Base-by-base conservation (phyloP, 2,113 vertebrate genomes). In the Dicentrarchus labrax region DNA sequence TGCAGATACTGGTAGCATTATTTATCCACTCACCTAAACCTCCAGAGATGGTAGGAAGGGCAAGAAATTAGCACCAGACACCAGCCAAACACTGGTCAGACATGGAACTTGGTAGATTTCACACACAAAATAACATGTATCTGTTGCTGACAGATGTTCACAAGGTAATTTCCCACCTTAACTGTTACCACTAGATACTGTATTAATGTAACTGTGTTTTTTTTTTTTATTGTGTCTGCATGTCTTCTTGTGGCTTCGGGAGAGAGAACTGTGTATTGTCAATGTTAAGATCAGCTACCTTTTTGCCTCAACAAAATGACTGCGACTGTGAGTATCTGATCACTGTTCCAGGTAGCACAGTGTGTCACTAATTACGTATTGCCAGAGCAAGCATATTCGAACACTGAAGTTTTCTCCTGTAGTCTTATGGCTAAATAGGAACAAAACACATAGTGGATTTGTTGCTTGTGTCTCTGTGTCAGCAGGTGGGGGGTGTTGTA, bases 301-400 rank as follows among this genome's bases (percentile, higher is more conserved):
- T 50, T 83, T 85, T 73, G 41, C 21, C 8, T 56, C 50, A 57
- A 30, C 73, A 76, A 82, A 89, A 86, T 77, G 47, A 30, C 62
- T 62, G 21, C 47, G 51, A 72, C 83, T 30, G 30, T 30, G 30
- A 80, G 62, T 39, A 72, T 87, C 50, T 67, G 68, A 84, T 72
- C 72, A 79, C 50, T 82, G 83, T 86, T 80, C 70, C 64, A 82
- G 41, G 69, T 72, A 61, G 48, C 57, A 80, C 64, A 82, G 71
- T 85, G 79, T 81, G 80, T 41, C 19, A 71, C 70, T 87, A 87
- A 90, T 87, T 88, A 78, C 67, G 24, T 60, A 53, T 19, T 53
- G 2, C 51, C 48, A 76, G n/a, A 62, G 45, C 50, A 56, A 79
- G 65, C 21, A 30, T 30, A 30, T 30, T 30, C 30, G 30, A 30